phyloP scores from a whole-genome alignment of 1,140 invertebrate species.

The Bradysia coprophila region DNA sequence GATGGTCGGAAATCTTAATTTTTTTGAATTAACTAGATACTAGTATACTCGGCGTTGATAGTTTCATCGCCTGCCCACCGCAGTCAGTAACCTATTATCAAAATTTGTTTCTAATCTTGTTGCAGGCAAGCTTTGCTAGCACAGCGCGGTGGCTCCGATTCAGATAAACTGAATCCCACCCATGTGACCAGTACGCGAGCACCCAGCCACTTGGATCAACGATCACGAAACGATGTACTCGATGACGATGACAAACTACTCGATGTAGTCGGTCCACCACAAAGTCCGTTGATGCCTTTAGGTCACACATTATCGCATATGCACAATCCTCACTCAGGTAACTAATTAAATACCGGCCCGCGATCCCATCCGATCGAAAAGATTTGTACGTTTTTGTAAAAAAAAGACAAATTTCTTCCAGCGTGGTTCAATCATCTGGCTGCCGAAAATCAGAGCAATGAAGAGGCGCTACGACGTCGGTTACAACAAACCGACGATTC shows the following conservation, averaged over 20 bases:
- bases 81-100: neutral
- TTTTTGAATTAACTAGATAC: no score
- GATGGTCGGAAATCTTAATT: no score
- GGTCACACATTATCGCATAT: conserved; percentile 23
- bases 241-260: conserved; percentile 68
- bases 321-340: conserved; percentile 23
- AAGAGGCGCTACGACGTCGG: conserved; percentile 28
- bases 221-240: conserved; percentile 21
- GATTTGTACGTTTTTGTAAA: neutral
- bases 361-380: neutral
- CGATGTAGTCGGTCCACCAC: conserved; percentile 68
- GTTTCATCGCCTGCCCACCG: no score
- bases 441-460: conserved; percentile 25
- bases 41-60: no score
- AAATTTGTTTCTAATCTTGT: conserved; percentile 8
- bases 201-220: conserved; percentile 24
- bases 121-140: conserved; percentile 71
- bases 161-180: conserved; percentile 24
- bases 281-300: conserved; percentile 45
- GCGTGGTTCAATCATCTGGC: conserved; percentile 34
- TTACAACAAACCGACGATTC: conserved; percentile 35
- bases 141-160: conserved; percentile 38
- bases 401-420: conserved; percentile 9
- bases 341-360: no score
- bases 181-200: conserved; percentile 24